phyloP scores from a whole-genome alignment of 2,797 vertebrate species.

The Salarias fasciatus region DNA sequence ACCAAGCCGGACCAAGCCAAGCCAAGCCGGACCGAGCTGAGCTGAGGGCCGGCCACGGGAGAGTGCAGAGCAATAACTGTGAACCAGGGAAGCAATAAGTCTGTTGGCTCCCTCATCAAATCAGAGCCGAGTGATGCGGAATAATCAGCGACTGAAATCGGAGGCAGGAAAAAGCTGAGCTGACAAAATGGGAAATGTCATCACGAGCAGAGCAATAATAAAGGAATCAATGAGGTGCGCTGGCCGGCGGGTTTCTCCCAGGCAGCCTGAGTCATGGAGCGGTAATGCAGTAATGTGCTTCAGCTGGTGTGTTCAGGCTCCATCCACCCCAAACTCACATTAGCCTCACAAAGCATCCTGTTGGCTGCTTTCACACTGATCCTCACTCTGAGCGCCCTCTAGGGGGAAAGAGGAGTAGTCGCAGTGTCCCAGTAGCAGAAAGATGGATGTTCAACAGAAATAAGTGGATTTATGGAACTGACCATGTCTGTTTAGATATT shows the following conservation, averaged over 20 bases:
- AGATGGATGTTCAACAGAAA: no score
- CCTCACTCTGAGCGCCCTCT: no score
- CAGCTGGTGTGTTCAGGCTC: no score
- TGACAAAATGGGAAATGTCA: conserved; percentile 82
- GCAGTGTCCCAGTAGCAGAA: no score
- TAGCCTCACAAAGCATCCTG: no score
- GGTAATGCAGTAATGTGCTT: no score
- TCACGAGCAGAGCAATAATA: conserved; percentile 76
- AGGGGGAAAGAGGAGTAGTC: no score
- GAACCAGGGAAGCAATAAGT: conserved; percentile 75
- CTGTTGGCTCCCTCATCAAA: conserved; percentile 77
- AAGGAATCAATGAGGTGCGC: conserved; percentile 76
- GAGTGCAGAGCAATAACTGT: conserved; percentile 59
- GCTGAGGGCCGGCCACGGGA: conserved; percentile 9
- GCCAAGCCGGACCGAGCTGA: no score
- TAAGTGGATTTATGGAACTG: no score
- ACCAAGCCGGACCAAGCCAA: conserved; percentile 20
- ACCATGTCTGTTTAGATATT: no score
- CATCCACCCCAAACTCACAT: no score
- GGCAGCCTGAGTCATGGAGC: conserved; percentile 43
- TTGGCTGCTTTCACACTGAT: no score
- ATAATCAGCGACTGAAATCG: conserved; percentile 84
- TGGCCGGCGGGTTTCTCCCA: conserved; percentile 44
- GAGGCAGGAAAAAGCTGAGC: conserved; percentile 72
- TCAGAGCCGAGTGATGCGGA: conserved; percentile 73